phyloP scores from a whole-genome alignment of 2,113 vertebrate species.

The Prunella himalayana region DNA sequence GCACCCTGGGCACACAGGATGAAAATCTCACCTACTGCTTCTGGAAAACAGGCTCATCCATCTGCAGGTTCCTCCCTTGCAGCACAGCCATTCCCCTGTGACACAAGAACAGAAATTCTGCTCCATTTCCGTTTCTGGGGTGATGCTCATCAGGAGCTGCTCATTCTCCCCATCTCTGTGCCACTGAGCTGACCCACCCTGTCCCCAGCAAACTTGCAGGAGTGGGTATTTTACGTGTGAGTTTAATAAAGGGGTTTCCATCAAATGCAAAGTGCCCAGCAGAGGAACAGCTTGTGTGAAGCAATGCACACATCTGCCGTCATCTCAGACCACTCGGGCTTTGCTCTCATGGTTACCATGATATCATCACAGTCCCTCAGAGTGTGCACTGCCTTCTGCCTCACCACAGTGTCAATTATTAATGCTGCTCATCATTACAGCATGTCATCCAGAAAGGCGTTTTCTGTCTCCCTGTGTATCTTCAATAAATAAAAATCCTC shows the following conservation, averaged over 20 bases:
- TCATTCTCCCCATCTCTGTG: not conserved
- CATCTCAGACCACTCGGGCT: constrained; percentile 28
- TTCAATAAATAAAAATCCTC: not conserved
- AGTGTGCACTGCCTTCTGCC: not conserved
- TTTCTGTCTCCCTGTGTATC: not conserved
- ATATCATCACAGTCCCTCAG: constrained; percentile 31
- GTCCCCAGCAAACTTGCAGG: not conserved
- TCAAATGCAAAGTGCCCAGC: not conserved
- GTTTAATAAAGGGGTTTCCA: not conserved
- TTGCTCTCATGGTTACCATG: constrained; percentile 63
- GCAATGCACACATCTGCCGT: constrained; percentile 4
- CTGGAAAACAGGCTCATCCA: not conserved
- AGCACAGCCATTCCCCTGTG: not conserved
- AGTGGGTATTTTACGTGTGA: not conserved
- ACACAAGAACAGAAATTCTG: not conserved
- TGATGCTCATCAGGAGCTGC: not conserved
- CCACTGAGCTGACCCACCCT: not conserved
- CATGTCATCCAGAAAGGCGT: not conserved
- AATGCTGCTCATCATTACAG: constrained; percentile 32
- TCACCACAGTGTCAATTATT: constrained; percentile 51
- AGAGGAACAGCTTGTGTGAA: constrained; percentile 14
- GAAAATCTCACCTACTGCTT: not conserved
- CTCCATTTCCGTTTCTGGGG: not conserved
- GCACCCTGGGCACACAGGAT: not conserved
- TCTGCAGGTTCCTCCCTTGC: not conserved